Evolutionary conservation across 1,140 invertebrate genomes (phyloP).

Genomic region (Campoletis sonorensis): DNA sequence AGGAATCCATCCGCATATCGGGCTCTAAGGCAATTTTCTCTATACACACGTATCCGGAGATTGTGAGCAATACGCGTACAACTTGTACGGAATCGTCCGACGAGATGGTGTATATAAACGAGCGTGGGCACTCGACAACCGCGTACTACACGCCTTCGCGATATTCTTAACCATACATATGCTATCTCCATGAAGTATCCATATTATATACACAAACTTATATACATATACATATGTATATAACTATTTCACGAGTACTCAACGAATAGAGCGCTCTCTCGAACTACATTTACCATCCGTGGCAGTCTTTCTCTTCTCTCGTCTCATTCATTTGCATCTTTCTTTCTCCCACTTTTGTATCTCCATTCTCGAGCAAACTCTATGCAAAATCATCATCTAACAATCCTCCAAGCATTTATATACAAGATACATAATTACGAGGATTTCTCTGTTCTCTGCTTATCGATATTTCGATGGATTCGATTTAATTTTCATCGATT

Average conservation of each 20-base stretch:
- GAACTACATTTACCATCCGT: constrained; percentile 17
- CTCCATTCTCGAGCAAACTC: background rate
- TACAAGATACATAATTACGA: constrained; percentile 32
- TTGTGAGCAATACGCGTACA: constrained; percentile 16
- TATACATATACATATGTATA: background rate
- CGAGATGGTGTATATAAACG: constrained; percentile 34
- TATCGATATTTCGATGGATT: constrained; percentile 50
- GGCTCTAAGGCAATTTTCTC: constrained; percentile 25
- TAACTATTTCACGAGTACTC: background rate
- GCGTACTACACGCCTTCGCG: constrained; percentile 36
- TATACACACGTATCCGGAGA: background rate
- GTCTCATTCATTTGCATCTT: constrained; percentile 22
- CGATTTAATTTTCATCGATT: constrained; percentile 63
- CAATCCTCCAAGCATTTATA: constrained; percentile 1
- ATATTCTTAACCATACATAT: constrained; percentile 23
- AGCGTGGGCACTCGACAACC: constrained; percentile 44
- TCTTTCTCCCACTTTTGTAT: background rate
- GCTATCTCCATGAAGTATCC: constrained; percentile 7
- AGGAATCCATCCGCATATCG: constrained; percentile 38
- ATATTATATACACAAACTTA: constrained; percentile 5
- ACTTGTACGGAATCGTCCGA: constrained; percentile 27
- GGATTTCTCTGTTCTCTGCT: constrained; percentile 9
- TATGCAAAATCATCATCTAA: constrained; percentile 28
- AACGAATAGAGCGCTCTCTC: constrained; percentile 27
- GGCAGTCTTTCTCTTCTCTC: background rate